Conservation (phyloP, 2,797 vertebrate species). For the Ambastaia sidthimunki region DNA sequence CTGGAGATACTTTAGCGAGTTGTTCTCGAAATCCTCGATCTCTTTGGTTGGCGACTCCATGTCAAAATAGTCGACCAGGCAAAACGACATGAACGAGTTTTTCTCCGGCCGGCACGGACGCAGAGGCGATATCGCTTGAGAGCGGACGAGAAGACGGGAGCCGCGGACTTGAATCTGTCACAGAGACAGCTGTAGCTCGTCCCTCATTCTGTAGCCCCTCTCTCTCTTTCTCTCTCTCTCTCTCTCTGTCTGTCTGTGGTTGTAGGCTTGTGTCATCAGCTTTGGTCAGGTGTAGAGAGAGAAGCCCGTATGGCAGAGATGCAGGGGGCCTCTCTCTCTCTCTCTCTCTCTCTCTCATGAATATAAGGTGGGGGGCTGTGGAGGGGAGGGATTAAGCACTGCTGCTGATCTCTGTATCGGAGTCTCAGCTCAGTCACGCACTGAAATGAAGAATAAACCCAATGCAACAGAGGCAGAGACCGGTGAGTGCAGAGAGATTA, state of each 20-base stretch:
- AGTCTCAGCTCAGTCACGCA: background rate
- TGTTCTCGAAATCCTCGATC: slow-evolving; percentile 93
- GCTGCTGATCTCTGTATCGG: slow-evolving; percentile 31
- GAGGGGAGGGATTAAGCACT: slow-evolving; percentile 37
- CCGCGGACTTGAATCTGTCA: slow-evolving; percentile 58
- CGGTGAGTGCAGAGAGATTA: slow-evolving; percentile 15
- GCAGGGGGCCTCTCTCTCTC: slow-evolving; percentile 40
- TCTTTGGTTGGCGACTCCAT: slow-evolving; percentile 92
- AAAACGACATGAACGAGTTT: slow-evolving; percentile 63
- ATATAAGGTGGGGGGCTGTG: slow-evolving; percentile 32
- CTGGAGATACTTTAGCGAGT: slow-evolving; percentile 89
- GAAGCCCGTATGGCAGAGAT: slow-evolving; percentile 36
- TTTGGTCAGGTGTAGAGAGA: slow-evolving; percentile 57
- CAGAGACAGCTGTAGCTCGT: slow-evolving; percentile 64
- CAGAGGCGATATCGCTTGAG: slow-evolving; percentile 34
- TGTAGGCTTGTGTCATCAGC: slow-evolving; percentile 50
- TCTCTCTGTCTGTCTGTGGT: slow-evolving; percentile 27
- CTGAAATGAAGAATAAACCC: slow-evolving; percentile 7
- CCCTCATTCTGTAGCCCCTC: slow-evolving; percentile 48
- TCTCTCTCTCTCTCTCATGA: slow-evolving; percentile 11
- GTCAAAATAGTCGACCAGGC: slow-evolving; percentile 66
- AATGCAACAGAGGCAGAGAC: slow-evolving; percentile 10
- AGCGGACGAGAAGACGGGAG: slow-evolving; percentile 46
- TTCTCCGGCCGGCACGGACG: slow-evolving; percentile 31
- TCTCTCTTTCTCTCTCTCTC: slow-evolving; percentile 27